A percentile compares a stretch with the other conserved stretches of the same genome.
Evolutionary conservation across 2,113 vertebrate species (phyloP).

Genomic region (Cacatua alba): DNA sequence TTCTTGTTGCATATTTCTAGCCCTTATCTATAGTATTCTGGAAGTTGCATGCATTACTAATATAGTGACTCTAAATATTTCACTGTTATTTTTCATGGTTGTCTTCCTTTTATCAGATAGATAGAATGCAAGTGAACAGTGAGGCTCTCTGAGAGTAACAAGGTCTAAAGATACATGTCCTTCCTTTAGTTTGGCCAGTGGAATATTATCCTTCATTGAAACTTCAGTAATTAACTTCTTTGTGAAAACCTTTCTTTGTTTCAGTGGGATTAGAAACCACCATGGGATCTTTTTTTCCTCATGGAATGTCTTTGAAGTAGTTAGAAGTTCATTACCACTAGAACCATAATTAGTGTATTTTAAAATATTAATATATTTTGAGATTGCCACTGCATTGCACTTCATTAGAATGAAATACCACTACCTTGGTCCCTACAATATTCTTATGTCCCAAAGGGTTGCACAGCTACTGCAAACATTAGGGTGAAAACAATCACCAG

Average conservation of each 20-base stretch:
- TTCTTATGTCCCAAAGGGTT: not conserved
- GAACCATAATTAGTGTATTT: not conserved
- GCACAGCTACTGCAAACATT: not conserved
- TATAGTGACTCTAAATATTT: slow-evolving; percentile 21
- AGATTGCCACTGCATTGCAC: not conserved
- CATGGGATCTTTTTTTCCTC: not conserved
- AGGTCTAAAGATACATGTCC: not conserved
- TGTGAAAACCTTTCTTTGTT: not conserved
- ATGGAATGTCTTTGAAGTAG: not conserved
- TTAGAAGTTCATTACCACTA: not conserved
- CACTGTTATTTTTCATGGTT: slow-evolving; percentile 25
- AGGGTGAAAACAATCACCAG: not conserved
- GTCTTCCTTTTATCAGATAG: slow-evolving; percentile 37
- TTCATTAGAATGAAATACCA: not conserved
- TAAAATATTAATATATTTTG: not conserved
- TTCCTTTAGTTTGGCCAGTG: not conserved
- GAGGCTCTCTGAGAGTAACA: not conserved
- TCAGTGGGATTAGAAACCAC: not conserved
- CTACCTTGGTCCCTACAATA: not conserved
- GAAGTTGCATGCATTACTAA: slow-evolving; percentile 38
- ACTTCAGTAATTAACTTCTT: not conserved
- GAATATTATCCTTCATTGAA: not conserved
- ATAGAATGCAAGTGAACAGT: not conserved
- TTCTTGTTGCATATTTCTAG: slow-evolving; percentile 43
- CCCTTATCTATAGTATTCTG: slow-evolving; percentile 24